Base-by-base conservation (phyloP, 2,797 vertebrate species). In the Pyrocephalus nanus region DNA sequence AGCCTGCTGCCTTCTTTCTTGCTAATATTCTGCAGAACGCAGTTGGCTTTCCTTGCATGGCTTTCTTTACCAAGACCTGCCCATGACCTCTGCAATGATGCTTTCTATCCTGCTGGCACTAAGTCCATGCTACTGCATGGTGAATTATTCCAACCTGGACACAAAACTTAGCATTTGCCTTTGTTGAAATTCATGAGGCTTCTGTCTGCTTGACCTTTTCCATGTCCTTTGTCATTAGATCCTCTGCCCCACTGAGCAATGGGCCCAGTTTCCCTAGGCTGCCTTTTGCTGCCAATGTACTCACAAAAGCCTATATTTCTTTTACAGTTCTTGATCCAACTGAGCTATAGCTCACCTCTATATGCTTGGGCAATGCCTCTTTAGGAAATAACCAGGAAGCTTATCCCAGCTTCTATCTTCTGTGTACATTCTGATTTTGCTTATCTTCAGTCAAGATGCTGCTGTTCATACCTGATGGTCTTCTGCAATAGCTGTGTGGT, bases 71-170 rank as follows among this genome's bases (percentile, higher is more conserved):
- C 25, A 84, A 50, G 25, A 86, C 15, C 25, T 7, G 9, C 6
- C 30, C n/a, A 47, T 30, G 17, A 47, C n/a, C 45, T 84, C 65
- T 86, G 40, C 30, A 86, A 86, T 92, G 45, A 60, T 32, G 17
- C 10, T 86, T 92, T 84, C 65, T 58, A 16, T 62, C 45, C 53
- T 77, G 27, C 53, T 94, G 61, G 70, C 61, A 91, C 27, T 20
- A 71, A 60, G 48, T 43, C n/a, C 67, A 36, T 64, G 54, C 19
- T 71, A 27, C 48, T 86, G 36, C 48, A 84, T 34, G 27, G 53
- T 42, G 78, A 79, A 81, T 91, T 77, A 89, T 77, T 87, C 54
- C 32, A 86, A 83, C 18, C n/a, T 45, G 60, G n/a, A 80, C n/a
- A 27, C 50, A 86, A 86, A 66, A 67, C 40, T 51, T 43, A 58